These are phyloP conservation scores for Melikaiella ostensackeni DNA, from an alignment of 2,888 invertebrate genomes.

Conservation along the genomic window DNA sequence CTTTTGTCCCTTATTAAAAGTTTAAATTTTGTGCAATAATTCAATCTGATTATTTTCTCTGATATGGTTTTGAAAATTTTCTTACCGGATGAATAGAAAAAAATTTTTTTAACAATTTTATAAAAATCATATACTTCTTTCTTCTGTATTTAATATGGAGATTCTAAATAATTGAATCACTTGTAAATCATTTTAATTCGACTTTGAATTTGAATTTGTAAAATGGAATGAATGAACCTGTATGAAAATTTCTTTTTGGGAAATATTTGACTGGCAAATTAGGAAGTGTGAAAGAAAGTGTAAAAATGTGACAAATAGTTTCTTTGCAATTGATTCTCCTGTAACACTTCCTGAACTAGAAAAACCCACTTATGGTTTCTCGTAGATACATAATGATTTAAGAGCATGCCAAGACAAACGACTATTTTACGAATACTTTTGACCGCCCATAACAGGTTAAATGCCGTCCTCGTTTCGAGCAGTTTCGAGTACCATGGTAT, in stretches of 20 bases:
- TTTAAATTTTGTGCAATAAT: no score
- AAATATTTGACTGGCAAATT: conserved; percentile 2
- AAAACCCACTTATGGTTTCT: not conserved
- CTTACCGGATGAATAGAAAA: no score
- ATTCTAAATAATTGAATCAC: not conserved
- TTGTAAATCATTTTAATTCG: not conserved
- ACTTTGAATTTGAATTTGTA: not conserved
- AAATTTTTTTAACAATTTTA: not conserved
- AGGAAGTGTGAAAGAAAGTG: not conserved
- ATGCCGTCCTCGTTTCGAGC: conserved; percentile 3
- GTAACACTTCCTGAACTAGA: not conserved
- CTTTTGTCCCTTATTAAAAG: no score
- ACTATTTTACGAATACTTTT: conserved; percentile 23
- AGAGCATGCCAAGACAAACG: conserved; percentile 9
- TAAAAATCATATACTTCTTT: not conserved
- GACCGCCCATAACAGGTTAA: not conserved
- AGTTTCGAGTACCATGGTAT: not conserved
- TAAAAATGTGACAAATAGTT: conserved; percentile 1
- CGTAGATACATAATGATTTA: conserved; percentile 23
- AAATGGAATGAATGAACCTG: not conserved
- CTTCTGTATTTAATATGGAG: not conserved
- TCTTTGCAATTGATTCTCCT: not conserved
- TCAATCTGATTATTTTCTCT: no score
- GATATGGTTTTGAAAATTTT: no score
- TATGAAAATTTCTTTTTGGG: not conserved